These are phyloP conservation scores for Xiphorhynchus erythropygius DNA, from an alignment of 2,797 vertebrate species.

Conservation along the genomic window DNA sequence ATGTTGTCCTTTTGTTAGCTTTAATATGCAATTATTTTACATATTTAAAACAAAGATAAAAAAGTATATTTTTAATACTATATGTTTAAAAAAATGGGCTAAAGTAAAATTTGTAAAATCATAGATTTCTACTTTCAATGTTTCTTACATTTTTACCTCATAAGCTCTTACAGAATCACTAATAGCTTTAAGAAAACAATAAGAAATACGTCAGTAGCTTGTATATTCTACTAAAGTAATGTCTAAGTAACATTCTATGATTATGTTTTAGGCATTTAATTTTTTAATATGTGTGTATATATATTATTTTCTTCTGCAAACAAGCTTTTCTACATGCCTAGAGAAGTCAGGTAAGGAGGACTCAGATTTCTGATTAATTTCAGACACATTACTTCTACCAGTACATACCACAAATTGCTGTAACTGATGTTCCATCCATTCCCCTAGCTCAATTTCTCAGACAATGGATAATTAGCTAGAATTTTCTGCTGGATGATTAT, in stretches of 20 bases:
- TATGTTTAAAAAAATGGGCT: not conserved
- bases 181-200: not conserved
- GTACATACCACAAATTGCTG: not conserved
- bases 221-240: not conserved
- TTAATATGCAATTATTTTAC: not conserved
- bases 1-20: not conserved
- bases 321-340: not conserved
- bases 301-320: not conserved
- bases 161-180: not conserved
- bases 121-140: not conserved
- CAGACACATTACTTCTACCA: conserved; percentile 36
- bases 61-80: not conserved
- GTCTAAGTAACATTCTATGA: not conserved
- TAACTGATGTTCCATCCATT: conserved; percentile 67
- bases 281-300: not conserved
- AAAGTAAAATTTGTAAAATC: not conserved
- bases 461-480: conserved; percentile 63
- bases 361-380: conserved; percentile 25
- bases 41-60: not conserved
- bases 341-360: not conserved
- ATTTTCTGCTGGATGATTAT: conserved; percentile 47
- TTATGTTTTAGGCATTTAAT: not conserved
- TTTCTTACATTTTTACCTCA: not conserved
- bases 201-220: not conserved
- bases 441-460: conserved; percentile 16